phyloP scores from a whole-genome alignment of 2,113 vertebrate genomes.

The Amphilophus citrinellus region DNA sequence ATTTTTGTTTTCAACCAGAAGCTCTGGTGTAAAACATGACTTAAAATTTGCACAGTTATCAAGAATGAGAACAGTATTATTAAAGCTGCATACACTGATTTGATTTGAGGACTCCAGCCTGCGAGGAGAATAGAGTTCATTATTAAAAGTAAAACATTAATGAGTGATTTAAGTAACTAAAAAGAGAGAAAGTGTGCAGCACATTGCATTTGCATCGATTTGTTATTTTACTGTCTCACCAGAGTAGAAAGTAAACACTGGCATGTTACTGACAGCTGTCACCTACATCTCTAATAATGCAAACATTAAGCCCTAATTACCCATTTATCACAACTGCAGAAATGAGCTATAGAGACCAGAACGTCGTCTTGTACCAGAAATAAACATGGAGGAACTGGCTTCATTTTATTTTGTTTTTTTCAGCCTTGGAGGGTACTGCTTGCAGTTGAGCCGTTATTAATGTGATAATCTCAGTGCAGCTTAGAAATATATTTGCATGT shows the following conservation, averaged over 20 bases:
- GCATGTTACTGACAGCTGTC: not conserved
- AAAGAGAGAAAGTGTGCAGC: not conserved
- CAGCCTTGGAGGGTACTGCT: not conserved
- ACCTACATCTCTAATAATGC: not conserved
- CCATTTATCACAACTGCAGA: not conserved
- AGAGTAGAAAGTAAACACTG: not conserved
- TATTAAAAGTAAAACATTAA: not conserved
- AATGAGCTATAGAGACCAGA: not conserved
- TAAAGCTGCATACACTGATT: not conserved
- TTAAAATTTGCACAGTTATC: not conserved
- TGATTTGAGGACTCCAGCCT: not conserved
- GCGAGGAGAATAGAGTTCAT: not conserved
- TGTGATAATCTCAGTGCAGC: not conserved
- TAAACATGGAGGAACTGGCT: not conserved
- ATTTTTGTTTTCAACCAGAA: not conserved
- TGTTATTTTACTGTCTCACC: not conserved
- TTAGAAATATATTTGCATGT: not conserved
- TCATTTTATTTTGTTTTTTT: not conserved
- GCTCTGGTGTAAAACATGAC: not conserved
- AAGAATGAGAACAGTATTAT: not conserved
- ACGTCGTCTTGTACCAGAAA: not conserved
- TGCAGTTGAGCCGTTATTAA: not conserved
- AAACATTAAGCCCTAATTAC: not conserved
- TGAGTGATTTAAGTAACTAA: not conserved
- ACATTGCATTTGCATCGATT: not conserved